These are phyloP conservation scores for Gastrophysa polygoni DNA, from an alignment of 2,888 invertebrate species.

Conservation along the genomic window DNA sequence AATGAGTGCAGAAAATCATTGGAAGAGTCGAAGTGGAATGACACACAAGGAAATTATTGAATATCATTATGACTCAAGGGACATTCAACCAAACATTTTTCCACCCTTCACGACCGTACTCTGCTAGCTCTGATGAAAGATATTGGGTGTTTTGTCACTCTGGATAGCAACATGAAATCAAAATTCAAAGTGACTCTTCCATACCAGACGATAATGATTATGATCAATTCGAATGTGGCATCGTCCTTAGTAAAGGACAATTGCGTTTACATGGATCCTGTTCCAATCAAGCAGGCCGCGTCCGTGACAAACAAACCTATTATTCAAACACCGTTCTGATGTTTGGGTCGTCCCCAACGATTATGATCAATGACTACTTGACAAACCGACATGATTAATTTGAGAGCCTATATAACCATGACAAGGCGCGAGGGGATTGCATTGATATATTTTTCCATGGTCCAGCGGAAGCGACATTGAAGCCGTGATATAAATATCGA, in stretches of 20 bases:
- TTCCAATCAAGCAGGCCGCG: not conserved
- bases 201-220: not conserved
- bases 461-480: no score
- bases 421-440: not conserved
- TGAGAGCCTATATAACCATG: not conserved
- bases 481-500: no score
- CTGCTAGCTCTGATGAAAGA: no score
- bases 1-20: no score
- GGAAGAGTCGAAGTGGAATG: no score
- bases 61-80: no score
- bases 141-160: no score
- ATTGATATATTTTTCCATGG: not conserved
- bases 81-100: no score
- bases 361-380: constrained; percentile 15
- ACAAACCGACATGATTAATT: constrained; percentile 17
- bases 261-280: not conserved
- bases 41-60: no score
- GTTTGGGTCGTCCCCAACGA: not conserved
- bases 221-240: not conserved
- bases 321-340: constrained; percentile 7
- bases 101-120: no score
- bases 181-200: no score
- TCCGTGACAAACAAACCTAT: not conserved
- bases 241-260: not conserved
- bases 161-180: no score